Evolutionary conservation across 2,797 vertebrate species (phyloP).

Genomic region (Myotis planiceps): DNA sequence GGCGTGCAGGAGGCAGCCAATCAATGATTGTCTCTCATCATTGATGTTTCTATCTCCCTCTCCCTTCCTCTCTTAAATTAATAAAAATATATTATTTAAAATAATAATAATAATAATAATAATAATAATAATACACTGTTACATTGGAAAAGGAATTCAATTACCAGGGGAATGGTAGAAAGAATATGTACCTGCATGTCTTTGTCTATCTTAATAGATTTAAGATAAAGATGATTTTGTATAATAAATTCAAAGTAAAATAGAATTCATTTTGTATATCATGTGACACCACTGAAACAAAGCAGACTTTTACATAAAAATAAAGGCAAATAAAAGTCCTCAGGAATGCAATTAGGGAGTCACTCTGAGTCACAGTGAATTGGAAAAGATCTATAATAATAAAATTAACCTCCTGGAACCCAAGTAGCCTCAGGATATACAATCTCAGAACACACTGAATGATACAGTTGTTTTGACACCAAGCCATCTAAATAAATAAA

Average conservation of each 20-base stretch:
- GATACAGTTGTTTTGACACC: not conserved
- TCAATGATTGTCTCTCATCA: too few relatives aligned
- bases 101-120: not conserved
- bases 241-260: not conserved
- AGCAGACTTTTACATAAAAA: not conserved
- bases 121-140: not conserved
- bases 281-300: not conserved
- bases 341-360: not conserved
- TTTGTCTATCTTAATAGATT: not conserved
- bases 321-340: not conserved
- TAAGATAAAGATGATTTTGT: not conserved
- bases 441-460: constrained; percentile 6
- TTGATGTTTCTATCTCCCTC: too few relatives aligned
- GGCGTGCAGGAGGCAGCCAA: too few relatives aligned
- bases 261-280: not conserved
- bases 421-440: constrained; percentile 3
- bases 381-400: constrained; percentile 53
- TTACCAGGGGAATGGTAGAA: not conserved
- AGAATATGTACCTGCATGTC: not conserved
- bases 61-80: too few relatives aligned
- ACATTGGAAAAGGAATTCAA: not conserved
- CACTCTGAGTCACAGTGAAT: not conserved
- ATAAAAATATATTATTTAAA: too few relatives aligned
- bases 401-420: constrained; percentile 58
- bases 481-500: not conserved